These are phyloP conservation scores for Bolinopsis microptera DNA, from an alignment of 37 sponge, comb jelly and placozoan genomes.

Conservation along the genomic window DNA sequence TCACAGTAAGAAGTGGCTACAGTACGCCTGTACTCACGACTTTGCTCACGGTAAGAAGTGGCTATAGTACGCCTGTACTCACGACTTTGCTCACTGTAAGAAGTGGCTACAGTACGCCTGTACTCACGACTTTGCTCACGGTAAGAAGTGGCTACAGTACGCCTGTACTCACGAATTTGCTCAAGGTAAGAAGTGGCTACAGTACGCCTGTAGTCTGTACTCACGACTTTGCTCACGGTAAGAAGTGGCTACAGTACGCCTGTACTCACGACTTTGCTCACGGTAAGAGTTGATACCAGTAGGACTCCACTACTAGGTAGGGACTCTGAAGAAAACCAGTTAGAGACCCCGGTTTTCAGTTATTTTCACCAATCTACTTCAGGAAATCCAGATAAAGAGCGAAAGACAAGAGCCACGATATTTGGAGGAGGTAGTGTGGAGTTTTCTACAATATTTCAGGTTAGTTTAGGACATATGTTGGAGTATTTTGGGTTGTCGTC, in stretches of 20 bases:
- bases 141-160: not conserved
- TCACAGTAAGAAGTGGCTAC: constrained; percentile 6
- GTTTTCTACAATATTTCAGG: constrained; percentile 58
- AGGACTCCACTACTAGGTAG: too few relatives aligned
- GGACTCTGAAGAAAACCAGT: too few relatives aligned
- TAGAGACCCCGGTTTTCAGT: too few relatives aligned
- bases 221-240: too few relatives aligned
- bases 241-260: constrained; percentile 35
- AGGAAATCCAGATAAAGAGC: constrained; percentile 40
- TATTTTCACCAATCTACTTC: not conserved
- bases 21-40: constrained; percentile 35
- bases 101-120: constrained; percentile 56
- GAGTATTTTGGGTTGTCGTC: too few relatives aligned
- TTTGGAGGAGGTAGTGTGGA: constrained; percentile 63
- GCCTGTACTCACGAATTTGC: constrained; percentile 4
- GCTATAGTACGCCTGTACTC: too few relatives aligned
- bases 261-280: constrained; percentile 32
- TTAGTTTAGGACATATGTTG: too few relatives aligned
- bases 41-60: constrained; percentile 22
- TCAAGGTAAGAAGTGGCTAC: too few relatives aligned
- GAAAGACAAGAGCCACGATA: constrained; percentile 1
- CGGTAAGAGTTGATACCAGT: too few relatives aligned
- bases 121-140: constrained; percentile 51
- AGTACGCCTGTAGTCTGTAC: too few relatives aligned
- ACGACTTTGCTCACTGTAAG: too few relatives aligned